Base-by-base conservation (phyloP, 1,140 invertebrate genomes). In the Sesamia nonagrioides region DNA sequence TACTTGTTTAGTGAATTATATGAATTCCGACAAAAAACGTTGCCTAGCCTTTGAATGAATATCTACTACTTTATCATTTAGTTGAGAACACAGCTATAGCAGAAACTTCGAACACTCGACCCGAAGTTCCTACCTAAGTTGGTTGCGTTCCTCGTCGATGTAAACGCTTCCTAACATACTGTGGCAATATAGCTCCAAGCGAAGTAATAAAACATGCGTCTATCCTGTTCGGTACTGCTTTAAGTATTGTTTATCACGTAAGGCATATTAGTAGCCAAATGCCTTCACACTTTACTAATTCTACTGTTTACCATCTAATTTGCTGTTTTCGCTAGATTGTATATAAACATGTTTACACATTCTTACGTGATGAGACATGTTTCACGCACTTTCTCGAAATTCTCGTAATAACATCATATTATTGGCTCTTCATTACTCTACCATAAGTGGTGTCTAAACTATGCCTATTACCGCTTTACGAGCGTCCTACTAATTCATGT, bases 401-500 rank as follows among this genome's bases (percentile, higher is more conserved):
- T 5, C 66, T 48, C 66, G 42, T 69, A 48, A 42, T 13, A 60
- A 45, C 66, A 69, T 69, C 66, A 69, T 42, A 66, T 69, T 69
- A 69, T 33, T 27, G 66, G 42, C 66, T 63, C 60, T 69, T 69
- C 42, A 33, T 69, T 69, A 69, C 66, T 11, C 66, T 15, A 8
- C 66, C 17, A 15, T 69, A 69, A 69, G 66, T 69, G 66, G 66
- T 42, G 17, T 48, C 40, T 69, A 69, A 69, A 69, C 66, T 42
- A 18, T 21, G 42, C 42, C 66, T 69, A 50, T 50, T 69, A 69
- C 66, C 66, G 27, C 40, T 50, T 69, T 69, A 50, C 66, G 66
- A 48, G 21, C 58, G 27, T 75, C 40, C 21, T 37, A 61, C 66
- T 63, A 75, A 75, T 63, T 75, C 73, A 75, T 75, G 37, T 48